Evolutionary conservation across 2,113 vertebrate genomes (phyloP), one percentile per base, ranked within the genome.

Genomic region (Uria lomvia): DNA sequence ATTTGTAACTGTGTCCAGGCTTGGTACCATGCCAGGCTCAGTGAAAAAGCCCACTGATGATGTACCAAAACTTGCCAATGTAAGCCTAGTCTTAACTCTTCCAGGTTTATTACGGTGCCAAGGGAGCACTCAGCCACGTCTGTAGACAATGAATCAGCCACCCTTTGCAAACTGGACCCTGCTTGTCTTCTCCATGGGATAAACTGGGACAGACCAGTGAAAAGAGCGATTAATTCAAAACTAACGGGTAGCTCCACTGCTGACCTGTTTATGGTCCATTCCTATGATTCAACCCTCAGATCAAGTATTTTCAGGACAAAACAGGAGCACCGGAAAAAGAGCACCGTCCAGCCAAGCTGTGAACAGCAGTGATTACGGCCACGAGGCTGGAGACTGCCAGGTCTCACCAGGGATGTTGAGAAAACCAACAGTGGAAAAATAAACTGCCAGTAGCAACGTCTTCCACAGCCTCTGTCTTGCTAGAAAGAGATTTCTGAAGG

Each of bases 171-270:
- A 75, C 6, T 36, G 40, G 11, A 12, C n/a, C 16, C n/a, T 45
- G 3, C 2, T 6, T 66, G 50, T 53, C 43, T 86, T 81, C 34
- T 73, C 77, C 17, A 70, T 45, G 49, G 68, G 43, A 80, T 43
- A 83, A 94, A 91, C 16, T 73, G 74, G 27, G 49, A 95, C 17
- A 93, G 75, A 58, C 30, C 71, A 80, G 23, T 21, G 52, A 85
- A 83, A 87, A 63, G 23, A 40, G 11, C 3, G 4, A 52, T 78
- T 47, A 85, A 90, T 75, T 75, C 66, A 72, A 75, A 47, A 8
- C 32, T 36, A 38, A 60, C 0, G 0, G 53, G 72, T 30, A 58
- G 34, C 45, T 86, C 29, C 26, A 18, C 49, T 75, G 34, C 29
- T 71, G 55, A 67, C n/a, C n/a, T 76, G n/a, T 74, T 88, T 56